phyloP scores from a whole-genome alignment of 2,113 vertebrate species.

The Lethenteron camtschaticum region DNA sequence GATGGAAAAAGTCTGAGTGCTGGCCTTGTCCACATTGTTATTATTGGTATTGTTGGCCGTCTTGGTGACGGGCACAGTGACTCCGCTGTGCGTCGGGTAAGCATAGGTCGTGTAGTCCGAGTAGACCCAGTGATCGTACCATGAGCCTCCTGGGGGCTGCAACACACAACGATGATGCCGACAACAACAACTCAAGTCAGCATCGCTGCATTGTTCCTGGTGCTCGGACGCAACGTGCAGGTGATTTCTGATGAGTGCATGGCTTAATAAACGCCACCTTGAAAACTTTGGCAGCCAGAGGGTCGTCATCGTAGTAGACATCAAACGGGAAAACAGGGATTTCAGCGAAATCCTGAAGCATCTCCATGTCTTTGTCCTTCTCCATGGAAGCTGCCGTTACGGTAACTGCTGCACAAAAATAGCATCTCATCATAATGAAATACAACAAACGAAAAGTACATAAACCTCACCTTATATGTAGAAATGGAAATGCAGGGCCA shows the following conservation, averaged over 20 bases:
- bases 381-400: conserved; percentile 24
- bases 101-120: conserved; percentile 88
- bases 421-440: background rate
- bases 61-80: conserved; percentile 82
- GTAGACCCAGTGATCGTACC: conserved; percentile 95
- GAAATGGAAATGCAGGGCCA: too few relatives aligned
- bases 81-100: conserved; percentile 81
- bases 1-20: conserved; percentile 66
- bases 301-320: conserved; percentile 99
- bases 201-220: too few relatives aligned
- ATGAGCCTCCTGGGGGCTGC: conserved; percentile 32
- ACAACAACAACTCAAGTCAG: too few relatives aligned
- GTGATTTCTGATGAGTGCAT: too few relatives aligned
- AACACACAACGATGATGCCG: too few relatives aligned
- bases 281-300: conserved; percentile 97
- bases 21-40: conserved; percentile 46
- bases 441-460: too few relatives aligned
- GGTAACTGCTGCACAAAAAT: background rate
- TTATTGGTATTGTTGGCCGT: conserved; percentile 32
- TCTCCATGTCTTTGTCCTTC: conserved; percentile 98
- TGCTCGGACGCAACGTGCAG: too few relatives aligned
- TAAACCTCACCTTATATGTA: too few relatives aligned
- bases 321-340: conserved; percentile 99
- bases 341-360: conserved; percentile 98
- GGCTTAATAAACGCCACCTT: conserved; percentile 40